Evolutionary conservation across 2,888 invertebrate species (phyloP).

Genomic region (Esperia sulphurella): DNA sequence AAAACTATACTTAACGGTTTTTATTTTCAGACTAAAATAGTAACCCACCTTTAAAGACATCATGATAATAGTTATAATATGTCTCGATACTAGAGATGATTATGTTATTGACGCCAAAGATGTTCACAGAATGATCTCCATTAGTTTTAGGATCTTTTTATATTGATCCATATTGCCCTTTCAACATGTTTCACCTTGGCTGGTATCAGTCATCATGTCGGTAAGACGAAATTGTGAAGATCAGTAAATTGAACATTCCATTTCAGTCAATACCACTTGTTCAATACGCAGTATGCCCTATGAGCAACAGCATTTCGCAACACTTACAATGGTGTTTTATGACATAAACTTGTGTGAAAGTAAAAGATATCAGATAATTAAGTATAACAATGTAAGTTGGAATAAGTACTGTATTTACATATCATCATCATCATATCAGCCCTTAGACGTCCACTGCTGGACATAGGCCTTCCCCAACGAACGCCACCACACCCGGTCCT

Average conservation of each 20-base stretch:
- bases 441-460: too few relatives aligned
- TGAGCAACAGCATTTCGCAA: too few relatives aligned
- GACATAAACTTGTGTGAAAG: too few relatives aligned
- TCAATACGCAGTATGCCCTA: neutral
- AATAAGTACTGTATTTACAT: too few relatives aligned
- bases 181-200: constrained; percentile 35
- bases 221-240: constrained; percentile 6
- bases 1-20: too few relatives aligned
- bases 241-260: constrained; percentile 7
- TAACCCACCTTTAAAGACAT: constrained; percentile 32
- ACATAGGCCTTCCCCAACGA: too few relatives aligned
- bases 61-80: constrained; percentile 10
- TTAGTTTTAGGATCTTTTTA: constrained; percentile 38
- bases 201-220: constrained; percentile 27
- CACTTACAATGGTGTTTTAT: too few relatives aligned
- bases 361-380: too few relatives aligned
- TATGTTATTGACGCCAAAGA: constrained; percentile 13
- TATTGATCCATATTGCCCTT: constrained; percentile 31
- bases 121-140: constrained; percentile 37
- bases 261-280: constrained; percentile 1
- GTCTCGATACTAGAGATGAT: neutral
- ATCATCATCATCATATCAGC: too few relatives aligned
- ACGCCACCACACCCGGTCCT: too few relatives aligned
- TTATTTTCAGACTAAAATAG: too few relatives aligned
- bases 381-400: too few relatives aligned